Evolutionary conservation across 2,888 invertebrate species (phyloP), one percentile per base, ranked within the genome.

Genomic region (Drosophila setosimentum): DNA sequence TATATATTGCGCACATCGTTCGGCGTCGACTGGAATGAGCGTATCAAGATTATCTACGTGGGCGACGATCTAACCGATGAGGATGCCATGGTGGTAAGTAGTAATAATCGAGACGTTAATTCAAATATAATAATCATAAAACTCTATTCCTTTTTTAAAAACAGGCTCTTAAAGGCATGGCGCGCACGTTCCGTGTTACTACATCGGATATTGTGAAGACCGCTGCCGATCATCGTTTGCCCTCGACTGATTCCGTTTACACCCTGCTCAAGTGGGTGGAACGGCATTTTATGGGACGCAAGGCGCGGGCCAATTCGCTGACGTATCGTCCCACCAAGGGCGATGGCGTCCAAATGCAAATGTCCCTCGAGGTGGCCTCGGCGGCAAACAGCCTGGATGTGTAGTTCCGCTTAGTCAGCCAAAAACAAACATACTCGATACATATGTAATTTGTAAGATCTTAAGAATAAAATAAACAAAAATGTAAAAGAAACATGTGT

Each of bases 241-340:
- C 98, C 0, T 97, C 97, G 40, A 97, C 98, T 0, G 98, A 98
- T 93, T 97, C 97, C 0, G 98, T 98, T 0, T 94, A 98, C 62
- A 97, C 97, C 0, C 96, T 98, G 96, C 94, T 98, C 59, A 97
- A 97, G 91, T 98, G 98, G 98, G 96, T 98, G 1, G 97, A 98
- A 89, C 94, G 97, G 21, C 97, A 97, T 92, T 95, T 97, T 91
- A 96, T 96, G 80, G 94, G 96, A 45, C 95, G 97, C 87, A 97
- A 96, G 92, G 97, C 97, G 0, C 93, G 96, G 32, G 95, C 96
- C 60, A 96, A 96, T 91, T 96, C 96, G 0, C 92, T 95, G 37
- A 95, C 95, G 0, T 95, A 95, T 91, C 94, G 93, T 72, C 94
- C 95, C n/a, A 94, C 95, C 21, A 95, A 95, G 73, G 94, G 95